A percentile compares a stretch with the other conserved stretches of the same genome.
phyloP scores from a whole-genome alignment of 2,113 vertebrate species.

The Gila orcuttii region DNA sequence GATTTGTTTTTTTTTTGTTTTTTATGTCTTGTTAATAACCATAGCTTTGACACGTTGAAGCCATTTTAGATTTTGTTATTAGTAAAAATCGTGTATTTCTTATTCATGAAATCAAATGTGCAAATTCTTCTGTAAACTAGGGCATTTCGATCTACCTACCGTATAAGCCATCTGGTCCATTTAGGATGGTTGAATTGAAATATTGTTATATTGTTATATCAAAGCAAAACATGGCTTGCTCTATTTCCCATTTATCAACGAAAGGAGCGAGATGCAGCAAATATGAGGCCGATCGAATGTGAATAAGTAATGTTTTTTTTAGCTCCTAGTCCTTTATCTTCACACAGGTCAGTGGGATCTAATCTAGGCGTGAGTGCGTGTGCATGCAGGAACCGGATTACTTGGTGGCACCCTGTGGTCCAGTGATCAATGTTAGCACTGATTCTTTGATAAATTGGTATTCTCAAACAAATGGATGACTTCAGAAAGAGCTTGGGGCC shows the following conservation, averaged over 20 bases:
- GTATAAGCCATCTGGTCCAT: not conserved
- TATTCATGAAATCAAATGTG: not conserved
- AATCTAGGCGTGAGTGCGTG: slow-evolving; percentile 58
- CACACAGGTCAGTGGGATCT: slow-evolving; percentile 52
- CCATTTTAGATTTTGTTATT: slow-evolving; percentile 48
- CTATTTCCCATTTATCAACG: slow-evolving; percentile 28
- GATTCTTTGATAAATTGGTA: slow-evolving; percentile 74
- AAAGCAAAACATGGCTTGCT: slow-evolving; percentile 19
- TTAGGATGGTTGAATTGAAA: not conserved
- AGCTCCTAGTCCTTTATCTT: slow-evolving; percentile 41
- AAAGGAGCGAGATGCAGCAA: not conserved
- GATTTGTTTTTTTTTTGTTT: slow-evolving; percentile 12
- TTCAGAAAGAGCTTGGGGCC: slow-evolving; percentile 67
- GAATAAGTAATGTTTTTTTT: slow-evolving; percentile 26
- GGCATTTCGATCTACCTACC: not conserved
- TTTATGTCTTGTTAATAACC: slow-evolving; percentile 59
- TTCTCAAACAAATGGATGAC: slow-evolving; percentile 74
- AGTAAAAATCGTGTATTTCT: slow-evolving; percentile 25
- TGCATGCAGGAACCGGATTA: slow-evolving; percentile 62
- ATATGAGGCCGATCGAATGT: slow-evolving; percentile 30
- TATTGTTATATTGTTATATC: slow-evolving; percentile 8
- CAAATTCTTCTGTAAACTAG: not conserved
- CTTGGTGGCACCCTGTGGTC: slow-evolving; percentile 54
- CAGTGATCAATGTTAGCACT: slow-evolving; percentile 67
- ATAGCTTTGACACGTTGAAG: slow-evolving; percentile 37